Percentiles rank a stretch among this genome's conserved stretches.
phyloP scores from a whole-genome alignment of 2,888 invertebrate genomes.

The Nemoura dubitans region DNA sequence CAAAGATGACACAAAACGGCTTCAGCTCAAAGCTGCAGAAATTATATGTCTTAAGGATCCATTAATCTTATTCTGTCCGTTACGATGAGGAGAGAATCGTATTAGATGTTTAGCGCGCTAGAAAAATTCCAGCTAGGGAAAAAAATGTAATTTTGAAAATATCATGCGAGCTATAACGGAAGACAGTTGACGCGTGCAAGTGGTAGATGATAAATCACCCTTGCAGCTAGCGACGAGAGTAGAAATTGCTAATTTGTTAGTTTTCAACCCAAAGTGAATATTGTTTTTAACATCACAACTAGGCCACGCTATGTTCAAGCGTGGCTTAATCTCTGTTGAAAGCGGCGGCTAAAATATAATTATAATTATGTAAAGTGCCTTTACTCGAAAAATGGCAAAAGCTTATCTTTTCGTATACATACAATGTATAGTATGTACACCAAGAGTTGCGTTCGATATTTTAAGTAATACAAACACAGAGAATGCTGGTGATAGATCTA shows the following conservation, averaged over 20 bases:
- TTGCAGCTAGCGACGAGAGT: not conserved
- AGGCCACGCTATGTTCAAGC: not conserved
- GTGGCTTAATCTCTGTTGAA: not conserved
- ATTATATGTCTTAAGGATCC: slow-evolving; percentile 45
- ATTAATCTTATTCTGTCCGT: slow-evolving; percentile 43
- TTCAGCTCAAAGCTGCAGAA: slow-evolving; percentile 43
- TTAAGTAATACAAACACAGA: not conserved
- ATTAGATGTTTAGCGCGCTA: slow-evolving; percentile 34
- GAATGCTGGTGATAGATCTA: not conserved
- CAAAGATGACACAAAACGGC: slow-evolving; percentile 42
- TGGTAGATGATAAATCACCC: slow-evolving; percentile 34
- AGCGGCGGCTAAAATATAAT: not conserved
- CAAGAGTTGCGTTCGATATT: not conserved
- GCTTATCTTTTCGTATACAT: not conserved
- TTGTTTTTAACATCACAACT: not conserved
- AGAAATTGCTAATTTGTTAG: slow-evolving; percentile 35
- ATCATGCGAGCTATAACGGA: slow-evolving; percentile 21
- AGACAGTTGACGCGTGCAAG: slow-evolving; percentile 9
- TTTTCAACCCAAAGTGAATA: slow-evolving; percentile 20
- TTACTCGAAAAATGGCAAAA: not conserved
- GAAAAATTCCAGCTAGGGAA: slow-evolving; percentile 23
- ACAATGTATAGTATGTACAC: not conserved
- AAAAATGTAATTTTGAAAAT: slow-evolving; percentile 42
- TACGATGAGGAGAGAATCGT: slow-evolving; percentile 20
- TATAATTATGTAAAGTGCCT: not conserved